phyloP scores from a whole-genome alignment of 2,113 vertebrate species.

The Myodes glareolus region DNA sequence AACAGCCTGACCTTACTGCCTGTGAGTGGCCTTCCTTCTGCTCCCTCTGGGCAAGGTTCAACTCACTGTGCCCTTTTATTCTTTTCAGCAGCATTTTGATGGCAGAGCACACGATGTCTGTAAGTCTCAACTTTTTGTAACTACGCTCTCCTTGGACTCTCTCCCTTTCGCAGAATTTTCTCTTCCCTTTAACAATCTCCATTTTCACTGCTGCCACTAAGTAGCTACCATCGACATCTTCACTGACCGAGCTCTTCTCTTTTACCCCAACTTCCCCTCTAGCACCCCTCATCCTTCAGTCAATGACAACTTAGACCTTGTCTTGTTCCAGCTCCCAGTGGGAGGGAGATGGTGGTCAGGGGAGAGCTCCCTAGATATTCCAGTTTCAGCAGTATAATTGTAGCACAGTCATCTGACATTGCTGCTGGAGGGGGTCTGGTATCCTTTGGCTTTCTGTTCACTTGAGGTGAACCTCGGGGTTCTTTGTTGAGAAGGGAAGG shows the following conservation, averaged over 20 bases:
- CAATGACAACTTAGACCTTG: constrained; percentile 46
- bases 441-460: neutral
- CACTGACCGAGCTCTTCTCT: neutral
- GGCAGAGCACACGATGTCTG: constrained; percentile 68
- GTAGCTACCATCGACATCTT: neutral
- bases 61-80: neutral
- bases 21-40: neutral
- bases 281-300: neutral
- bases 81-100: constrained; percentile 65
- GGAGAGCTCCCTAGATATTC: neutral
- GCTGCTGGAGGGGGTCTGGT: neutral
- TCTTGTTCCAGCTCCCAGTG: constrained; percentile 70
- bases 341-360: neutral
- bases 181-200: neutral
- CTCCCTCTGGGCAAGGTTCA: neutral
- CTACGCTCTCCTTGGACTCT: neutral
- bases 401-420: neutral
- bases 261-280: neutral
- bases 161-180: neutral
- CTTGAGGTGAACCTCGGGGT: neutral
- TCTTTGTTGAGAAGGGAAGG: constrained; percentile 24
- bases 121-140: constrained; percentile 51
- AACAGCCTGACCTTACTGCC: neutral
- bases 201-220: neutral
- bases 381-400: neutral